Conservation (phyloP, 2,797 vertebrate species). For the Esox lucius region DNA sequence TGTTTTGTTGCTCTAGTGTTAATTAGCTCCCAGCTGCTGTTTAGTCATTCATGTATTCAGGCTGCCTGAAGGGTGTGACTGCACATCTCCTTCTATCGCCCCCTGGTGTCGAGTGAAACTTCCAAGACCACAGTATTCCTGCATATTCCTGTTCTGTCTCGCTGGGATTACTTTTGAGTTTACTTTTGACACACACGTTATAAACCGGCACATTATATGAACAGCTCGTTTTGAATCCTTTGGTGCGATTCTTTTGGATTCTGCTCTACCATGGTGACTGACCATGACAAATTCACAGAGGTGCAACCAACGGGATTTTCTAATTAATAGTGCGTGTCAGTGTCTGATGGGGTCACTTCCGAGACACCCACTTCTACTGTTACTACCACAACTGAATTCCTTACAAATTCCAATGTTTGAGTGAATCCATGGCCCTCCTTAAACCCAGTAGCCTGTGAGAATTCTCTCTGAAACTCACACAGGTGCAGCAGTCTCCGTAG, state of each 20-base stretch:
- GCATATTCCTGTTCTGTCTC: neutral
- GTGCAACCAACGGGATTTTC: neutral
- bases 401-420: too few relatives aligned
- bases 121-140: neutral
- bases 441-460: neutral
- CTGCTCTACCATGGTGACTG: neutral
- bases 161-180: neutral
- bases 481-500: neutral
- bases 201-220: neutral
- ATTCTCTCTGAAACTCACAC: neutral
- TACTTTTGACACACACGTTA: neutral
- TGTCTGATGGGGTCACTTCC: neutral
- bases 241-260: neutral
- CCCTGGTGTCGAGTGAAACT: neutral
- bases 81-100: neutral
- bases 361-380: neutral
- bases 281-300: neutral
- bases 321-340: neutral
- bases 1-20: neutral
- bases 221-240: neutral
- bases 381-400: neutral
- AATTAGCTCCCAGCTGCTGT: neutral
- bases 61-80: neutral
- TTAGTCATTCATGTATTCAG: neutral
- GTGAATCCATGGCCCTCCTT: neutral